Percentiles rank a stretch among this genome's conserved stretches.
Evolutionary conservation across 1,140 invertebrate species (phyloP).

Genomic region (Pristionchus pacificus): DNA sequence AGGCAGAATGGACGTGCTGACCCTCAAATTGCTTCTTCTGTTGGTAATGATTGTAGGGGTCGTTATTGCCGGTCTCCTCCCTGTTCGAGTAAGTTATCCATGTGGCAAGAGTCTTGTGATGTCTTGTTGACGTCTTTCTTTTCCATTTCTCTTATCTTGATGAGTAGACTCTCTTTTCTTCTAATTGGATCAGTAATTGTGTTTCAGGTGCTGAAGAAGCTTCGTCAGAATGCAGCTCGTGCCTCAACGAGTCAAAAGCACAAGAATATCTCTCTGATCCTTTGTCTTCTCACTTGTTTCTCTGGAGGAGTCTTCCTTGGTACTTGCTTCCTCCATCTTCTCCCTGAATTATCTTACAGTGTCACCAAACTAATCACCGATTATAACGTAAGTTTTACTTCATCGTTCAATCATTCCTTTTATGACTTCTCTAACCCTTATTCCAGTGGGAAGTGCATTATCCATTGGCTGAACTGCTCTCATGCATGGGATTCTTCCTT

Average conservation of each 20-base stretch:
- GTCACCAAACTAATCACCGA: constrained; percentile 24
- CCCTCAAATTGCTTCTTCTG: constrained; percentile 42
- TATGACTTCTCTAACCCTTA: not conserved
- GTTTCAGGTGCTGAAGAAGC: constrained; percentile 41
- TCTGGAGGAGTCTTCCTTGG: constrained; percentile 66
- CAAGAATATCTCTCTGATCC: constrained; percentile 39
- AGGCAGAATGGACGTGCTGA: constrained; percentile 38
- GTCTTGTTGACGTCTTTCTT: constrained; percentile 24
- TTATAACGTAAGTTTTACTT: not conserved
- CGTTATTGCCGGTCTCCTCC: constrained; percentile 38
- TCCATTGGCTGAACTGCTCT: constrained; percentile 69
- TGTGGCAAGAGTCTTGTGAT: not conserved
- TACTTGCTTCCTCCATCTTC: constrained; percentile 75
- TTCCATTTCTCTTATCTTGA: constrained; percentile 10
- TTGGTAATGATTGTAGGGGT: constrained; percentile 41
- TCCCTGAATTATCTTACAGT: constrained; percentile 69
- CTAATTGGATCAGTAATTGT: not conserved
- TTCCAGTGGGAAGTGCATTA: constrained; percentile 55
- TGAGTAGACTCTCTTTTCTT: not conserved
- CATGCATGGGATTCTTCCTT: constrained; percentile 75
- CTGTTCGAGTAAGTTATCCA: constrained; percentile 38
- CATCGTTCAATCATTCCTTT: not conserved
- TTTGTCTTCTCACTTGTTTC: constrained; percentile 71
- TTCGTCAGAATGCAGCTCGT: constrained; percentile 44
- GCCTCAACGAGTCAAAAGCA: constrained; percentile 34